Percentiles rank a stretch among this genome's conserved stretches.
These are phyloP conservation scores for Limnephilus lunatus DNA, from an alignment of 2,888 invertebrate species.

Conservation along the genomic window DNA sequence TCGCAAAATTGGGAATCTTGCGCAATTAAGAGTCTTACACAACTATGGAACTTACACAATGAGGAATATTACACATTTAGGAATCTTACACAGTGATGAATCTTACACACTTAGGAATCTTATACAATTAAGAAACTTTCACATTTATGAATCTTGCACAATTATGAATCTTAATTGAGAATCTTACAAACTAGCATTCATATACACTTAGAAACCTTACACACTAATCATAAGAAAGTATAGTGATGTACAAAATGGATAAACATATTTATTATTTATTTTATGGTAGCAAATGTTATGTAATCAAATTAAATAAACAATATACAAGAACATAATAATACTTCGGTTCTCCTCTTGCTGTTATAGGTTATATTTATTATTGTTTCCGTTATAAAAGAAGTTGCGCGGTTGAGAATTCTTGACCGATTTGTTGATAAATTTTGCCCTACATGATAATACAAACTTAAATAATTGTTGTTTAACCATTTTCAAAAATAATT, in stretches of 20 bases:
- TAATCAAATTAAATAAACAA: background rate
- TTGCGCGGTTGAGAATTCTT: no score
- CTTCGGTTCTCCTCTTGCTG: background rate
- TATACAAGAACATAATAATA: background rate
- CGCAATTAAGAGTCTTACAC: no score
- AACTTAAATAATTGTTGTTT: background rate
- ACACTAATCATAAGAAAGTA: no score
- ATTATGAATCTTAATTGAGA: background rate
- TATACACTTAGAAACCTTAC: no score
- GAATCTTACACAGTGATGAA: no score
- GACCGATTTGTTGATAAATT: background rate
- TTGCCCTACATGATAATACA: background rate
- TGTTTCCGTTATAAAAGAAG: background rate
- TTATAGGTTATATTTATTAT: background rate
- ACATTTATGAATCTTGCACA: no score
- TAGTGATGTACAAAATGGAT: no score
- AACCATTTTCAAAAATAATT: no score
- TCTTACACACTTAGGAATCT: no score
- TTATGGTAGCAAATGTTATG: background rate
- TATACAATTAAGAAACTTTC: no score
- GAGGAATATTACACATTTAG: background rate
- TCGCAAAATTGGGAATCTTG: no score
- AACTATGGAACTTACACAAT: background rate
- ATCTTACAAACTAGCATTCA: no score
- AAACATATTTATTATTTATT: background rate